Evolutionary conservation across 2,797 vertebrate genomes (phyloP).

Genomic region (Melanotaenia trifasciata): DNA sequence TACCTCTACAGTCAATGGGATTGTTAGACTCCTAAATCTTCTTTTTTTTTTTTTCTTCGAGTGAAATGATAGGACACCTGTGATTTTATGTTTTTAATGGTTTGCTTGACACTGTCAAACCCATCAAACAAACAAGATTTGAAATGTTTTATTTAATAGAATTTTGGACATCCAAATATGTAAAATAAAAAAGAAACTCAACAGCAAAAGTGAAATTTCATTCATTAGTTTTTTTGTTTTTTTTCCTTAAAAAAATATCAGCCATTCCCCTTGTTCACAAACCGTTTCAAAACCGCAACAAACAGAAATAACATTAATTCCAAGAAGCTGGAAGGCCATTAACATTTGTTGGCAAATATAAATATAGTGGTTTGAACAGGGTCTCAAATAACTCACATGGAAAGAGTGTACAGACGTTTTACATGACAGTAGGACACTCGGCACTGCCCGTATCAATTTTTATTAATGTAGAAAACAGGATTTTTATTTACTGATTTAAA

Average conservation of each 20-base stretch:
- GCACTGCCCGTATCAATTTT: constrained; percentile 80
- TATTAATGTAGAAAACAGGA: constrained; percentile 84
- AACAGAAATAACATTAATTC: constrained; percentile 79
- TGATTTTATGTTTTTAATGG: constrained; percentile 68
- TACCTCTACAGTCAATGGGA: neutral
- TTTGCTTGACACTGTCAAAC: constrained; percentile 68
- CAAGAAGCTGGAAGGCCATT: constrained; percentile 81
- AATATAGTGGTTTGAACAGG: constrained; percentile 90
- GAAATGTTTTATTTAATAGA: constrained; percentile 85
- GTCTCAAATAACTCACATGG: constrained; percentile 81
- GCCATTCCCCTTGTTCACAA: constrained; percentile 82
- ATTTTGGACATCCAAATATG: constrained; percentile 84
- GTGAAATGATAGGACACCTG: constrained; percentile 42
- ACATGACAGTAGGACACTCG: constrained; percentile 78
- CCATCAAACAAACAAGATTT: constrained; percentile 76
- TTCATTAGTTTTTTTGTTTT: constrained; percentile 67
- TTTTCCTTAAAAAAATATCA: constrained; percentile 87
- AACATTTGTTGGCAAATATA: constrained; percentile 87
- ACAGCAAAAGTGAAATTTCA: constrained; percentile 79
- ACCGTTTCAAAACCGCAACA: constrained; percentile 76
- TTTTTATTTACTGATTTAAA: constrained; percentile 68
- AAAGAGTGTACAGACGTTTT: constrained; percentile 81
- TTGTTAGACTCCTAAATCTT: neutral
- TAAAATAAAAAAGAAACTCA: constrained; percentile 80
- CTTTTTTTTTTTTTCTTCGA: neutral